Base-by-base conservation (phyloP, 2,888 invertebrate species). In the Cecidostiba fungosa region DNA sequence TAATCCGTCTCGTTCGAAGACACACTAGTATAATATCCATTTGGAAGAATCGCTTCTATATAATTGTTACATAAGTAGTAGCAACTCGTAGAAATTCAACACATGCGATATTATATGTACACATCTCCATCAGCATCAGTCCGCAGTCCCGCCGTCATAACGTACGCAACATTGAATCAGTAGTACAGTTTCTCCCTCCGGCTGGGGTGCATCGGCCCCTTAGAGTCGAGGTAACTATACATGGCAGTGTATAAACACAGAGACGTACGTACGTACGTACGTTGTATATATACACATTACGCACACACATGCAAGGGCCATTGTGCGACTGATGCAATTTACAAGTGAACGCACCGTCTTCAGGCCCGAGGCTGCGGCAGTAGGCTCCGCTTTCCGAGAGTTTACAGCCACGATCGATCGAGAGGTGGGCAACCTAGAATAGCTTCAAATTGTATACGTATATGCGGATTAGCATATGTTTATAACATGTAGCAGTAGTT, bases 381-480 rank as follows among this genome's bases (percentile, higher is more conserved):
- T n/a, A n/a, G n/a, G 14, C 59, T 43, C 43, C 14, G 8, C 43
- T 23, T 26, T 47, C 66, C 43, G 77, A 66, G 77, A 69, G 47
- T 47, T 47, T 29, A 79, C n/a, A n/a, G 50, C 78, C 66, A 66
- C 78, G 50, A 70, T 79, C 69, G 50, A 79, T 79, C 69, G 69
- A n/a, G 23, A 14, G 14, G n/a, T n/a, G 39, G 77, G 39, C 32
- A 66, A 66, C 23, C 36, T 8, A 77, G n/a, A 32, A 6, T 6
- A 62, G 32, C 29, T 14, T 32, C 16, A 14, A n/a, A 50, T n/a
- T 26, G 14, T n/a, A 29, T 39, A 36, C 1, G 10, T 12, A 36
- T 23, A n/a, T 3, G n/a, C 23, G n/a, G 3, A 14, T 32, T 3
- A 19, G 19, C 8, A 5, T 70, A 36, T 70, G 70, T 70, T 70